phyloP scores from a whole-genome alignment of 2,888 invertebrate species.

The Harpalus rubripes region DNA sequence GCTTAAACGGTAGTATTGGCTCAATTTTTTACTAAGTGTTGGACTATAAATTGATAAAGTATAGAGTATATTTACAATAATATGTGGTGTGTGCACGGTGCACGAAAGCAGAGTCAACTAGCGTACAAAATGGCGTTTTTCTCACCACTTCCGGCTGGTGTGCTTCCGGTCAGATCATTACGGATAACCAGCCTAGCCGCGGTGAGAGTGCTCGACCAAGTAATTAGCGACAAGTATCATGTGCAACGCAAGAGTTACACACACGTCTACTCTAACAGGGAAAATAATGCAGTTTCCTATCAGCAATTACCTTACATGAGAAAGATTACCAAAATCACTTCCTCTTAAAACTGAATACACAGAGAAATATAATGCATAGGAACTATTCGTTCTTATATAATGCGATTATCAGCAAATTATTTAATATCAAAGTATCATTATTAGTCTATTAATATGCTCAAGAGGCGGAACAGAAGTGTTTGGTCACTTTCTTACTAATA shows the following conservation, averaged over 20 bases:
- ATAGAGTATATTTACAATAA: constrained; percentile 75
- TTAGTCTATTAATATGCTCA: too few relatives aligned
- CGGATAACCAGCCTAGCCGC: constrained; percentile 74
- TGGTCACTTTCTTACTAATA: too few relatives aligned
- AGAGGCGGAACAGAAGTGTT: too few relatives aligned
- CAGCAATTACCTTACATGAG: neutral
- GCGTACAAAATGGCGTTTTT: constrained; percentile 79
- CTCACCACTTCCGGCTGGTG: constrained; percentile 77
- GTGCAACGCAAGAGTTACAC: neutral
- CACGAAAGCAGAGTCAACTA: constrained; percentile 78
- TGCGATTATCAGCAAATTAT: too few relatives aligned
- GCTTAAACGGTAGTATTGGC: too few relatives aligned
- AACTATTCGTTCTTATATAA: too few relatives aligned
- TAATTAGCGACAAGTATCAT: constrained; percentile 45
- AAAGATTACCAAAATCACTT: neutral
- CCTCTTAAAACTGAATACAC: neutral
- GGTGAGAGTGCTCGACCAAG: constrained; percentile 42
- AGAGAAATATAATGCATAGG: neutral
- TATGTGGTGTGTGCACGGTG: constrained; percentile 73
- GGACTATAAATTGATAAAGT: constrained; percentile 67
- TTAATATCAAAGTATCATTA: too few relatives aligned
- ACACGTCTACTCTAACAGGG: neutral
- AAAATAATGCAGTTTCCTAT: constrained; percentile 8
- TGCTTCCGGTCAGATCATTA: constrained; percentile 77
- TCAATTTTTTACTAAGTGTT: neutral